A percentile compares a stretch with the other conserved stretches of the same genome.
Conservation (phyloP, 2,888 invertebrate species). For the Macroteleia sp. region DNA sequence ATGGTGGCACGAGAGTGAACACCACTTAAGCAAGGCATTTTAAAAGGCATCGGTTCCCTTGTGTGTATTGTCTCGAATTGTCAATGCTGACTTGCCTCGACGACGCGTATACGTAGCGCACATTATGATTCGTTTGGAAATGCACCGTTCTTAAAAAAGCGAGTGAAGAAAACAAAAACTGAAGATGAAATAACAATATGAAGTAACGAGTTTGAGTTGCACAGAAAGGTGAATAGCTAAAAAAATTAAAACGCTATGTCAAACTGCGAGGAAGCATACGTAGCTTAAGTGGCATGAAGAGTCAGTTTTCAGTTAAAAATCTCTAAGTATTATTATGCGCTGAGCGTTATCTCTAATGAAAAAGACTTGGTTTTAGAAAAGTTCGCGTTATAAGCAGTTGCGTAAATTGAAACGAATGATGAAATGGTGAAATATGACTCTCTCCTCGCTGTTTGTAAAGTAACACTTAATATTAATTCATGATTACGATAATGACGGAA, state of each 20-base stretch:
- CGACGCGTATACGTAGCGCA: conserved; percentile 49
- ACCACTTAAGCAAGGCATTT: conserved; percentile 80
- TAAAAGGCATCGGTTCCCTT: conserved; percentile 80
- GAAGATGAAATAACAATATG: conserved; percentile 10
- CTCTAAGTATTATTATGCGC: conserved; percentile 9
- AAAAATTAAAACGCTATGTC: conserved; percentile 34
- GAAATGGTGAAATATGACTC: conserved; percentile 17
- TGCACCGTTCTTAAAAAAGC: conserved; percentile 44
- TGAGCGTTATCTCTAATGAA: conserved; percentile 3
- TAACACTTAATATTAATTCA: conserved; percentile 22
- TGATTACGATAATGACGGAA: conserved; percentile 21
- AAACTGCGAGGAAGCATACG: conserved; percentile 28
- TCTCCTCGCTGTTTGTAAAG: not conserved
- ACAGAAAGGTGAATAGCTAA: conserved; percentile 4
- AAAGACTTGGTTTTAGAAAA: conserved; percentile 23
- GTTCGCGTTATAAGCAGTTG: conserved; percentile 5
- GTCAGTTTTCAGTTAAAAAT: conserved; percentile 43
- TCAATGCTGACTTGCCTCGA: conserved; percentile 66
- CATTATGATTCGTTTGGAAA: conserved; percentile 61
- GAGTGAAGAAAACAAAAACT: conserved; percentile 14
- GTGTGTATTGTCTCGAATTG: conserved; percentile 79
- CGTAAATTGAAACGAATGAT: conserved; percentile 4
- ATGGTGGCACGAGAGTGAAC: conserved; percentile 75
- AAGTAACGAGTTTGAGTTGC: no score
- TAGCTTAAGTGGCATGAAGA: conserved; percentile 45